Evolutionary conservation across 2,113 vertebrate genomes (phyloP), one percentile per base, ranked within the genome.

Genomic region (Alexandromys fortis): DNA sequence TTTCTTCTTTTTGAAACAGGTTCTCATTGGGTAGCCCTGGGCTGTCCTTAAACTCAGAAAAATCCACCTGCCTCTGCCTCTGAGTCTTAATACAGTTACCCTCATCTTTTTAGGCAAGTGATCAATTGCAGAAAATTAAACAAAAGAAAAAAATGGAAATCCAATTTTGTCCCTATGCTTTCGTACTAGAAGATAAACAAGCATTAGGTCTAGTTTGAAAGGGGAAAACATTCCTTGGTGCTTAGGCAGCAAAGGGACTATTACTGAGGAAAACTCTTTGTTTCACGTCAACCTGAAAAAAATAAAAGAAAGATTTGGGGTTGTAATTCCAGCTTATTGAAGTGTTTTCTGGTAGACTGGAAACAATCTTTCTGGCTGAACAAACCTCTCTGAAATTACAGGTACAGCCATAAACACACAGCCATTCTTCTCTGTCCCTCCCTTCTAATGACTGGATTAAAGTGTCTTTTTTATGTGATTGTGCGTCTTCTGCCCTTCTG

Each of bases 401-500:
- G 94, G 85, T 92, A 63, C 87, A 89, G 72, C 88, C 94, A 92
- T 96, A 97, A 97, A 95, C 82, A 87, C 78, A 58, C 77, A 87
- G 83, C 89, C 72, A 91, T 55, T 91, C 30, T 92, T 63, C 90
- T 82, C 75, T 52, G 89, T 65, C 86, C 52, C 91, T 95, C 49
- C 86, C 68, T 97, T 96, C 76, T 97, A 97, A 97, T 96, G 97
- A 96, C 95, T 90, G 79, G 89, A 97, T 97, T 97, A 97, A 97
- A 97, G 97, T 95, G 89, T 95, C 97, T 97, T 97, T 96, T 96
- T 96, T 92, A 90, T 91, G 91, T 96, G 97, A 97, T 96, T 97
- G 89, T 97, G 95, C 93, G 86, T 97, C 96, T 96, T 96, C 94
- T 96, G 94, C 92, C 95, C 97, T 96, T 94, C 87, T 95, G 96